phyloP scores from a whole-genome alignment of 2,797 vertebrate species.

The Eurystomus glaucurus region DNA sequence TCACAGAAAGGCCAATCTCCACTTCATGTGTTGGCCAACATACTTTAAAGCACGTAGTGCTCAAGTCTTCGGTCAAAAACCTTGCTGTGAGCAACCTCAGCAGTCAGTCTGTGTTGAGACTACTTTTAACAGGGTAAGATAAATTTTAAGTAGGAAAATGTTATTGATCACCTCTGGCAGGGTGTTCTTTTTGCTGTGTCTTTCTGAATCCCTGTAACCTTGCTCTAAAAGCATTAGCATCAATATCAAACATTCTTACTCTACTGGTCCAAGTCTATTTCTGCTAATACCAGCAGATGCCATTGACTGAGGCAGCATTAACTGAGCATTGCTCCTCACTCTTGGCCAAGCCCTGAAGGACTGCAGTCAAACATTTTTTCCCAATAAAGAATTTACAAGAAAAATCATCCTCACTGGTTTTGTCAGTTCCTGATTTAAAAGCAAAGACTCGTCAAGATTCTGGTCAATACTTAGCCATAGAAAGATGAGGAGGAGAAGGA shows the following conservation, averaged over 20 bases:
- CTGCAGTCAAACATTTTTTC: neutral
- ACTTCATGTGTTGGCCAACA: neutral
- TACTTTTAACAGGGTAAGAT: neutral
- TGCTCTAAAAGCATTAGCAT: neutral
- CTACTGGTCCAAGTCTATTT: neutral
- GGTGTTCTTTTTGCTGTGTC: neutral
- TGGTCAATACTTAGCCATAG: neutral
- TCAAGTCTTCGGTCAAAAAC: neutral
- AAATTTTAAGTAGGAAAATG: neutral
- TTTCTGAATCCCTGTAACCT: neutral
- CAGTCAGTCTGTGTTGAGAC: neutral
- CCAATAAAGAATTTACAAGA: neutral
- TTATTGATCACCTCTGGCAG: neutral
- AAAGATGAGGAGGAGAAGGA: neutral
- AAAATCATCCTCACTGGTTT: neutral
- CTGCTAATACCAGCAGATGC: neutral
- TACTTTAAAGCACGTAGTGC: neutral
- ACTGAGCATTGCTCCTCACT: neutral
- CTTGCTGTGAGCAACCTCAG: neutral
- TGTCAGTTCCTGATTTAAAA: neutral
- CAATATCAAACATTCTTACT: neutral
- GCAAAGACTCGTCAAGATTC: neutral
- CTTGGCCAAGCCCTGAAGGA: neutral
- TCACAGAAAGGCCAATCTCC: neutral
- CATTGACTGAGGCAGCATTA: rapidly evolving